A percentile compares a stretch with the other conserved stretches of the same genome.
Conservation (phyloP, 2,888 invertebrate species). For the Odiellus spinosus region DNA sequence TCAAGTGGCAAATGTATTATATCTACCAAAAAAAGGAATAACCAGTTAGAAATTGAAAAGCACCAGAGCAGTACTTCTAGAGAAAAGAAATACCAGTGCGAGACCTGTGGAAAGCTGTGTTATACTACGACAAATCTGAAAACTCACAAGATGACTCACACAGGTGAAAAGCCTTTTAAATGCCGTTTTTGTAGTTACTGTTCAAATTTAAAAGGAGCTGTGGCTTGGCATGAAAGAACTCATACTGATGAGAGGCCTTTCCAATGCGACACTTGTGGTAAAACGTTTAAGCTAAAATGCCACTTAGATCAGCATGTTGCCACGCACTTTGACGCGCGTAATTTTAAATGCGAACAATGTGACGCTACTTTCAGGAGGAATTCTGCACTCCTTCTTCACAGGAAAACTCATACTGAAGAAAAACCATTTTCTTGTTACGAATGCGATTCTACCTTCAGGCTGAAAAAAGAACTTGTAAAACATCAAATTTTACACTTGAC, state of each 20-base stretch:
- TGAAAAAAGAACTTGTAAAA: background rate
- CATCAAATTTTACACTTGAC: conserved; percentile 1
- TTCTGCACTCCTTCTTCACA: background rate
- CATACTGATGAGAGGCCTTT: background rate
- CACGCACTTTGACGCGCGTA: background rate
- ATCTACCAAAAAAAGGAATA: too few species aligned
- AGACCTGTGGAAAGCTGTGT: too few species aligned
- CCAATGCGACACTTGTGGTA: background rate
- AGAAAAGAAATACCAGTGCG: too few species aligned
- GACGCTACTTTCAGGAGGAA: background rate
- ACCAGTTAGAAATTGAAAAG: too few species aligned
- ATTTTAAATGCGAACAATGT: background rate
- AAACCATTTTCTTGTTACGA: conserved; percentile 11
- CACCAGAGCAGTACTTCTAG: too few species aligned
- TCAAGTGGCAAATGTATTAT: too few species aligned
- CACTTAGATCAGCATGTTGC: background rate
- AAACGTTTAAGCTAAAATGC: background rate
- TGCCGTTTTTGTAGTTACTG: too few species aligned
- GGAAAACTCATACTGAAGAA: conserved; percentile 2
- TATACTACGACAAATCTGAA: too few species aligned
- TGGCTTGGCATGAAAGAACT: background rate
- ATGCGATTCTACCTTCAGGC: background rate
- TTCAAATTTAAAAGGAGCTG: too few species aligned
- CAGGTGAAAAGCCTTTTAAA: too few species aligned
- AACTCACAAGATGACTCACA: too few species aligned